Conservation (phyloP, 2,888 invertebrate genomes). For the Callinectes sapidus region DNA sequence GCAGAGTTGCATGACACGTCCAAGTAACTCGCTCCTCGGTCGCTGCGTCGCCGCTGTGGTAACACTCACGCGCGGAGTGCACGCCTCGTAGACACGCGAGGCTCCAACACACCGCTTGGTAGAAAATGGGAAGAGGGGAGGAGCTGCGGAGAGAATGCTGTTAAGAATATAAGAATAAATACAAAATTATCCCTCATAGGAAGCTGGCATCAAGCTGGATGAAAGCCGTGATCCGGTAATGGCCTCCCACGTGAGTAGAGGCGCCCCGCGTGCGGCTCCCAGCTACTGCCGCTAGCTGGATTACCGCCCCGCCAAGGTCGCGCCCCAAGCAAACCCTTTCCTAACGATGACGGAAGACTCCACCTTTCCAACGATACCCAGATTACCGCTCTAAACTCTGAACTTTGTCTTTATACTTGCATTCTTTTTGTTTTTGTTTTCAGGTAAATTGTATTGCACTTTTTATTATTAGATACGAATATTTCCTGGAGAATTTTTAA, state of each 20-base stretch:
- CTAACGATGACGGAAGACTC: neutral
- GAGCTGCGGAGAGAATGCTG: neutral
- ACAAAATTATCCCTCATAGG: neutral
- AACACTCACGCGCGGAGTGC: neutral
- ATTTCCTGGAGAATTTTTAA: neutral
- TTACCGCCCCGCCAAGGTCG: slow-evolving; percentile 20
- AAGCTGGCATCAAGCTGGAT: slow-evolving; percentile 6
- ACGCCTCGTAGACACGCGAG: neutral
- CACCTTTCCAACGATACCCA: neutral
- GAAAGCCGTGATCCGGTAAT: slow-evolving; percentile 11
- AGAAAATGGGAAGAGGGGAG: neutral
- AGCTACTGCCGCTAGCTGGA: slow-evolving; percentile 13
- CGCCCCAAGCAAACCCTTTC: neutral
- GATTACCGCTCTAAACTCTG: neutral
- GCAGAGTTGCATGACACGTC: neutral
- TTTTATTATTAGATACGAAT: neutral
- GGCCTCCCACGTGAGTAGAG: neutral
- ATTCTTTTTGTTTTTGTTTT: neutral
- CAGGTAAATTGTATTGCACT: neutral
- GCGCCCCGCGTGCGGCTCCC: neutral
- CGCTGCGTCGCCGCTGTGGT: neutral
- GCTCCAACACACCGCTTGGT: neutral
- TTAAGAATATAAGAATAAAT: slow-evolving; percentile 3
- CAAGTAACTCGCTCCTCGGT: neutral
- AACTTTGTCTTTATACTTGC: neutral